These are phyloP conservation scores for Carassius gibelio DNA, from an alignment of 2,113 vertebrate species.

Conservation along the genomic window DNA sequence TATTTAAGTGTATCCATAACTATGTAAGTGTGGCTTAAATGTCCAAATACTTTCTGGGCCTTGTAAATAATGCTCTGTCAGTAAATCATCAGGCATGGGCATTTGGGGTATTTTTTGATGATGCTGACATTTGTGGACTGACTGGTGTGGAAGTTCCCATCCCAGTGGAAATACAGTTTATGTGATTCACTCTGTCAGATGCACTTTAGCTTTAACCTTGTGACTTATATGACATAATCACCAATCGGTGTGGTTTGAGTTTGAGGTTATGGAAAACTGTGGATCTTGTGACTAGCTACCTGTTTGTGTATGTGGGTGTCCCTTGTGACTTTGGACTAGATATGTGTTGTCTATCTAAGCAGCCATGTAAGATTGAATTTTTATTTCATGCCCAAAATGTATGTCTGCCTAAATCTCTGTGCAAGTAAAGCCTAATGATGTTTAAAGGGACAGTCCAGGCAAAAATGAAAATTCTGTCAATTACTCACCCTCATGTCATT, in stretches of 20 bases:
- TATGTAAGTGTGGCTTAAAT: too few relatives aligned
- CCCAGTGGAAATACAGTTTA: background rate
- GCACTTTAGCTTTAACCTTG: background rate
- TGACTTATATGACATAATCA: conserved; percentile 6
- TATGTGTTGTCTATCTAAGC: background rate
- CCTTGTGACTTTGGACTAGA: conserved; percentile 29
- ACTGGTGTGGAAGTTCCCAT: background rate
- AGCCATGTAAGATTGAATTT: background rate
- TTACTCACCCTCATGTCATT: background rate
- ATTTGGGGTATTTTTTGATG: background rate
- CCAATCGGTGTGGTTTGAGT: background rate
- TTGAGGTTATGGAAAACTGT: conserved; percentile 35
- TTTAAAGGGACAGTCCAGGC: background rate
- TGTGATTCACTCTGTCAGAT: conserved; percentile 18
- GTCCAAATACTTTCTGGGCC: background rate
- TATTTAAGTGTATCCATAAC: too few relatives aligned
- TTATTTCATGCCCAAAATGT: background rate
- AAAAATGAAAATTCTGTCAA: too few relatives aligned
- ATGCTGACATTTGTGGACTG: background rate
- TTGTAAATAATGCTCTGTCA: background rate
- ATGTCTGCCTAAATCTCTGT: background rate
- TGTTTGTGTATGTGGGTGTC: conserved; percentile 36
- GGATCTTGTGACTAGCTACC: conserved; percentile 3
- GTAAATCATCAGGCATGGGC: too few relatives aligned
- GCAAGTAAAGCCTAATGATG: background rate